A percentile compares a stretch with the other conserved stretches of the same genome.
These are phyloP conservation scores for Dichetophora obliterata DNA, from an alignment of 2,888 invertebrate genomes.

Conservation along the genomic window DNA sequence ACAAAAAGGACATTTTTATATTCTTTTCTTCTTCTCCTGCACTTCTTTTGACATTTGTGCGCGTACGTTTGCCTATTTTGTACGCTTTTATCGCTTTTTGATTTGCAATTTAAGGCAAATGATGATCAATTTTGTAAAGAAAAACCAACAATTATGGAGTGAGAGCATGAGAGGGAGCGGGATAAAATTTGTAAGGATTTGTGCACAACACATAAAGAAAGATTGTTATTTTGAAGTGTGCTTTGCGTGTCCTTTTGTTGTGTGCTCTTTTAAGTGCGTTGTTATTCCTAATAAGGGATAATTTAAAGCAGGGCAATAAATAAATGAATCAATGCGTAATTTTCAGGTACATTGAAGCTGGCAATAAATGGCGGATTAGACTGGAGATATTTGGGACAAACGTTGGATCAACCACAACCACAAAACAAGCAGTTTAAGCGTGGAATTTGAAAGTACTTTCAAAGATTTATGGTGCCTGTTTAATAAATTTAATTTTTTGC, in stretches of 20 bases:
- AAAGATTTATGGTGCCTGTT: neutral
- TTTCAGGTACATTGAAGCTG: slow-evolving; percentile 40
- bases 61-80: slow-evolving; percentile 42
- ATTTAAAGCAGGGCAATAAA: slow-evolving; percentile 30
- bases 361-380: slow-evolving; percentile 31
- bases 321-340: slow-evolving; percentile 33
- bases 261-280: neutral
- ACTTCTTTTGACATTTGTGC: neutral
- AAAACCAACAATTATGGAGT: neutral
- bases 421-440: too few relatives aligned
- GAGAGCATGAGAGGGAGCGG: neutral
- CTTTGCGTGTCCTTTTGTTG: neutral
- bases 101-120: slow-evolving; percentile 65
- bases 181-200: neutral
- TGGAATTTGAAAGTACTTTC: too few relatives aligned
- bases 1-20: neutral
- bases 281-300: slow-evolving; percentile 28
- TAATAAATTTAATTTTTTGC: neutral
- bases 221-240: slow-evolving; percentile 16
- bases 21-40: neutral
- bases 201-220: neutral
- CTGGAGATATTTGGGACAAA: neutral
- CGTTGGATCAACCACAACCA: too few relatives aligned
- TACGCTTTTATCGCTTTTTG: slow-evolving; percentile 63
- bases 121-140: slow-evolving; percentile 56